Percentiles rank a stretch among this genome's conserved stretches.
Conservation (phyloP, 2,888 invertebrate species). For the Minunthozetes semirufus region DNA sequence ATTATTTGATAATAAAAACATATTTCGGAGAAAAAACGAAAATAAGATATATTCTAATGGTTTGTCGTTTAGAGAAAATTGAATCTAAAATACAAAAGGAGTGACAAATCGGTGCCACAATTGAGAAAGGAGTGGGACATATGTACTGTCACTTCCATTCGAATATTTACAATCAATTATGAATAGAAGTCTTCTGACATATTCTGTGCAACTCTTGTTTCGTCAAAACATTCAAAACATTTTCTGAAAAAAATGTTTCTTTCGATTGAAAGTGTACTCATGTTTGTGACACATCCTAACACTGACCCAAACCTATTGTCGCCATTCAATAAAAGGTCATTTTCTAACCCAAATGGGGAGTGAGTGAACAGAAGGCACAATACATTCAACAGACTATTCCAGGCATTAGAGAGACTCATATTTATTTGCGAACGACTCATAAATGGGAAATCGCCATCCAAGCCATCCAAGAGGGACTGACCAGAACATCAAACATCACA, state of each 20-base stretch:
- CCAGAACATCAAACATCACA: slow-evolving; percentile 19
- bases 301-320: not conserved
- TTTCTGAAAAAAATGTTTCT: not conserved
- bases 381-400: slow-evolving; percentile 2
- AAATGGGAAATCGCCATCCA: not conserved
- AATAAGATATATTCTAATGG: slow-evolving; percentile 16
- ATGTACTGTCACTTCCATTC: slow-evolving; percentile 14
- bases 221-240: slow-evolving; percentile 24
- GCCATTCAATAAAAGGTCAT: not conserved
- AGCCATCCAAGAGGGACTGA: slow-evolving; percentile 19
- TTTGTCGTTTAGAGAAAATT: not conserved
- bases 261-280: slow-evolving; percentile 7
- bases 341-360: slow-evolving; percentile 11
- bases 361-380: slow-evolving; percentile 8
- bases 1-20: not conserved
- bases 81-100: not conserved
- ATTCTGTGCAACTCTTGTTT: not conserved
- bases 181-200: not conserved
- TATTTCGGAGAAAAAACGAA: not conserved
- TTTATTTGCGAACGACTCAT: not conserved
- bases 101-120: slow-evolving; percentile 9
- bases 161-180: slow-evolving; percentile 19
- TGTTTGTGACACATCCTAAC: not conserved
- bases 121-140: slow-evolving; percentile 9
- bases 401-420: not conserved